Evolutionary conservation across 64 coral and sea anemone species (phyloP), one percentile per base, ranked within the genome.

Genomic region (Porites australiensis): DNA sequence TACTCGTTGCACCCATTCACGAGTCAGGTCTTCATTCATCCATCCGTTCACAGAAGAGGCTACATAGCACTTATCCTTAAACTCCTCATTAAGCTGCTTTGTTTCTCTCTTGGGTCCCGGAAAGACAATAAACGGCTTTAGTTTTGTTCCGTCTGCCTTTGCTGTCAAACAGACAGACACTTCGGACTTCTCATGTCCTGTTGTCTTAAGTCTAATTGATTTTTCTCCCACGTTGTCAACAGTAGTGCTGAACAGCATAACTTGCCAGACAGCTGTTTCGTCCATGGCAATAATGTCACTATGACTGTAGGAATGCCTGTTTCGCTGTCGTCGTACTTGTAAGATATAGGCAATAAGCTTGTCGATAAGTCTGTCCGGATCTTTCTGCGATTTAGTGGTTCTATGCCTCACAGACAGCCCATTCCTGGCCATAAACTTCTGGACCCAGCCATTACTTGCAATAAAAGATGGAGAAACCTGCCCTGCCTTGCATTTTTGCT

Each of bases 381-480:
- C 64, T 84, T 86, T 86, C 52, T 86, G 62, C 64, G 58, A 84
- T 84, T 62, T 58, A 13, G 81, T 86, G 20, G 63, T 86, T 86
- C 83, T 65, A 62, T 37, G 87, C 59, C 87, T 21, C 43, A 89
- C 20, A 89, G 73, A 89, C 72, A 89, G 67, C 73, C 87, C 87
- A 77, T 89, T 65, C 44, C 72, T 53, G 23, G 15, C 74, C 87
- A 89, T 89, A 89, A 77, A 89, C 87, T 77, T 89, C 44, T 89
- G 72, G 72, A 89, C 87, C n/a, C 45, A 89, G 87, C 87, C 87
- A 89, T 58, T 89, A 44, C 73, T 89, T 89, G 72, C 87, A 60
- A 75, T 89, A 77, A 89, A 88, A 55, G 72, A 89, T 77, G 87
- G 87, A 61, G 74, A 62, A 89, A 89, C 5, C 47, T 89, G 72